These are phyloP conservation scores for Oligia latruncula DNA, from an alignment of 2,888 invertebrate species.

Conservation along the genomic window DNA sequence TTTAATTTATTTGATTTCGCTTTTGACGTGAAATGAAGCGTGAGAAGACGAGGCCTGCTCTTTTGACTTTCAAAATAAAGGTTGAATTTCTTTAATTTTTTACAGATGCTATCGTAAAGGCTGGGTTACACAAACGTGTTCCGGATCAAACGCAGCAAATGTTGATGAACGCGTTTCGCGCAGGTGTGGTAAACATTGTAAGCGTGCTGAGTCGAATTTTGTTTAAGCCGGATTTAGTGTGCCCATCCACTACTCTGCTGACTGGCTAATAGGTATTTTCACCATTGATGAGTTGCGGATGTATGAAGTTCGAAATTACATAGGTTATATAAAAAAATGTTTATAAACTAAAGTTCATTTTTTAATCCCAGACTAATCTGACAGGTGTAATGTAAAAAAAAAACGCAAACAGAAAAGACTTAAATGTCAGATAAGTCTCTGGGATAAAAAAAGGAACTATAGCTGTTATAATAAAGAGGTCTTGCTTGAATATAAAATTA, in stretches of 20 bases:
- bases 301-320: background rate
- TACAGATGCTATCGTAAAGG: background rate
- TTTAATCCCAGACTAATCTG: too few relatives aligned
- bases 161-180: background rate
- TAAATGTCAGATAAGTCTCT: too few relatives aligned
- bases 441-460: too few relatives aligned
- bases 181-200: background rate
- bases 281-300: background rate
- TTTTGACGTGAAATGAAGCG: slow-evolving; percentile 21
- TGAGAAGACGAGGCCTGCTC: background rate
- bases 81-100: background rate
- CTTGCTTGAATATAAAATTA: background rate
- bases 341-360: too few relatives aligned
- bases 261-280: background rate
- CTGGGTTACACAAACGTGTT: background rate
- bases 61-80: background rate
- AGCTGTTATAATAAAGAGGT: too few relatives aligned
- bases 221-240: background rate
- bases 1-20: slow-evolving; percentile 22
- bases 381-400: too few relatives aligned
- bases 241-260: background rate
- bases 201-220: background rate
- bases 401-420: too few relatives aligned
- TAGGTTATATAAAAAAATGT: background rate
- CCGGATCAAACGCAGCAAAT: slow-evolving; percentile 9